Evolutionary conservation across 2,888 invertebrate species (phyloP), one percentile per base, ranked within the genome.

Genomic region (Aporophyla lueneburgensis): DNA sequence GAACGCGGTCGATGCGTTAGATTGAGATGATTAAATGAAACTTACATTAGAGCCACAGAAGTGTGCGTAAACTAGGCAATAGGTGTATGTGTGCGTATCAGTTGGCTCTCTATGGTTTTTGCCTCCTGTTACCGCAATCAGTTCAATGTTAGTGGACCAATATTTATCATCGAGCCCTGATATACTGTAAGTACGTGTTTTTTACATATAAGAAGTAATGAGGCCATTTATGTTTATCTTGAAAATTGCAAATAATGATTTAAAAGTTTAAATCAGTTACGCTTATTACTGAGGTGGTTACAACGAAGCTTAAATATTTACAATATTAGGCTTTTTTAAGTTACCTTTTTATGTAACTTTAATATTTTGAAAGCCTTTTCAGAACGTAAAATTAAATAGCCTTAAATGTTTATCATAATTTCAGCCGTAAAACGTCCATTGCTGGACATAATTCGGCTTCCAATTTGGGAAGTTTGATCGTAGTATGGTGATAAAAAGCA

Each of bases 291-390:
- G 5, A 62, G 21, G 74, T 68, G 62, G 51, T 24, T 14, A n/a
- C n/a, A 40, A 63, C 27, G 62, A 58, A 21, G 12, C 61, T 43
- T 46, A 43, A 4, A 80, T 46, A 63, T 62, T 27, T 51, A 43
- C n/a, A n/a, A n/a, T n/a, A n/a, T 66, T 24, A 43, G 12, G 24
- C 33, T n/a, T 58, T 58, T 24, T 58, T 16, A 27, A 56, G 43
- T 33, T n/a, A n/a, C n/a, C n/a, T n/a, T n/a, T n/a, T n/a, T n/a
- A n/a, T n/a, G n/a, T n/a, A 61, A 9, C 21, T 21, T 33, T 54
- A 49, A 63, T 49, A 66, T 49, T 59, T 21, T 4, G 7, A 59
- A 59, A 59, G n/a, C 19, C 27, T 19, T 49, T 66, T 51, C 49
- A 69, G 5, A 33, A 14, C 16, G 7, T 46, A 51, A 24, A 12